Evolutionary conservation across 92 coral and sea anemone species (phyloP).

Genomic region (Epizoanthus illoricatus): DNA sequence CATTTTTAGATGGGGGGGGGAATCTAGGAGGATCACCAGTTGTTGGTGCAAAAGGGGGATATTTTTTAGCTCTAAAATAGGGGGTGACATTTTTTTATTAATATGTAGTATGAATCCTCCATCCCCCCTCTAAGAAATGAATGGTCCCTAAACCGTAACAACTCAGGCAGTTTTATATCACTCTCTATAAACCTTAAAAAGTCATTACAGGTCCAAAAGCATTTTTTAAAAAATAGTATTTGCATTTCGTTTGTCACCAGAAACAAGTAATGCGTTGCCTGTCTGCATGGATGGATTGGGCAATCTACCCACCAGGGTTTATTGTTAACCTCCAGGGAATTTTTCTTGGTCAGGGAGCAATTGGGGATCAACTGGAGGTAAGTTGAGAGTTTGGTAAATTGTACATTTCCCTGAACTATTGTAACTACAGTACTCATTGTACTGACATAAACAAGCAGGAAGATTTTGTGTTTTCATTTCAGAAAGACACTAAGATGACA

Average conservation of each 20-base stretch:
- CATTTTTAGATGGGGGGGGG: background rate
- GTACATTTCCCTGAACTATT: too few relatives aligned
- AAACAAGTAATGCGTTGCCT: conserved; percentile 96
- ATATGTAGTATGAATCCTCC: too few relatives aligned
- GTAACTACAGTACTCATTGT: too few relatives aligned
- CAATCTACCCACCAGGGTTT: conserved; percentile 93
- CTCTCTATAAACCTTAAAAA: background rate
- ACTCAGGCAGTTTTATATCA: background rate
- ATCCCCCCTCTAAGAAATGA: too few relatives aligned
- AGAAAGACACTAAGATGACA: too few relatives aligned
- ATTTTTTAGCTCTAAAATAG: too few relatives aligned
- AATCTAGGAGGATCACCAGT: too few relatives aligned
- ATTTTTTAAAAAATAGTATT: background rate
- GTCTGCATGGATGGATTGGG: conserved; percentile 99
- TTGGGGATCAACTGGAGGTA: conserved; percentile 66
- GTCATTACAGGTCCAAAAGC: too few relatives aligned
- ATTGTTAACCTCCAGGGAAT: conserved; percentile 79
- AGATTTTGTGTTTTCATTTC: too few relatives aligned
- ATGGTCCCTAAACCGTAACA: background rate
- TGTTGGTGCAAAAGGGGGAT: too few relatives aligned
- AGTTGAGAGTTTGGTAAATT: conserved; percentile 5
- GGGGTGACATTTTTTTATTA: too few relatives aligned
- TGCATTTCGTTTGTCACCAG: conserved; percentile 41
- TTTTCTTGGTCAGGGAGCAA: conserved; percentile 80
- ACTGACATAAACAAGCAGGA: too few relatives aligned